Conservation (phyloP, 2,113 vertebrate species). For the Parotia lawesii region DNA sequence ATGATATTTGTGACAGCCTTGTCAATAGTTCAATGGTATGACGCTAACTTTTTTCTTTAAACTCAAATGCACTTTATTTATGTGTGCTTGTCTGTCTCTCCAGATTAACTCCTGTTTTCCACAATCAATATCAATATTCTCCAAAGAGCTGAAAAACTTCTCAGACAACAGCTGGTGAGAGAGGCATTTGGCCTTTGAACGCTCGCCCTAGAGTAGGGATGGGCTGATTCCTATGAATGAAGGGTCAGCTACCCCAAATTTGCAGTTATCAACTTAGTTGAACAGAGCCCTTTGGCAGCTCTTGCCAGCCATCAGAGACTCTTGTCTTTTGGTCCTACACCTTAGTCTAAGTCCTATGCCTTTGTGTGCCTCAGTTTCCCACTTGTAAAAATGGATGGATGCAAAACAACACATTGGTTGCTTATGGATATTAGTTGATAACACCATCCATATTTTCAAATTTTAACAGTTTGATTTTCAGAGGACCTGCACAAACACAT, state of each 20-base stretch:
- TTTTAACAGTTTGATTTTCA: neutral
- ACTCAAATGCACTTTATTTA: slow-evolving; percentile 39
- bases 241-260: neutral
- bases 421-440: neutral
- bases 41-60: slow-evolving; percentile 47
- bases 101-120: slow-evolving; percentile 20
- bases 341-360: neutral
- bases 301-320: neutral
- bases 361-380: neutral
- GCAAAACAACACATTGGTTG: neutral
- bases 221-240: neutral
- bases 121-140: slow-evolving; percentile 51
- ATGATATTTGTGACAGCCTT: slow-evolving; percentile 67
- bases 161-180: neutral
- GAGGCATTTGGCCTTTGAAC: neutral
- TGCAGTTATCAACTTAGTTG: neutral
- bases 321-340: neutral
- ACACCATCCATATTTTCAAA: neutral
- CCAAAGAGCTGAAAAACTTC: neutral
- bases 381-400: neutral
- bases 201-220: neutral
- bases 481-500: neutral
- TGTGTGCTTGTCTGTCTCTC: neutral
- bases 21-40: slow-evolving; percentile 61
- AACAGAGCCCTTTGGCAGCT: neutral